Evolutionary conservation across 2,888 invertebrate genomes (phyloP).

Genomic region (Digitonthophagus gazella): DNA sequence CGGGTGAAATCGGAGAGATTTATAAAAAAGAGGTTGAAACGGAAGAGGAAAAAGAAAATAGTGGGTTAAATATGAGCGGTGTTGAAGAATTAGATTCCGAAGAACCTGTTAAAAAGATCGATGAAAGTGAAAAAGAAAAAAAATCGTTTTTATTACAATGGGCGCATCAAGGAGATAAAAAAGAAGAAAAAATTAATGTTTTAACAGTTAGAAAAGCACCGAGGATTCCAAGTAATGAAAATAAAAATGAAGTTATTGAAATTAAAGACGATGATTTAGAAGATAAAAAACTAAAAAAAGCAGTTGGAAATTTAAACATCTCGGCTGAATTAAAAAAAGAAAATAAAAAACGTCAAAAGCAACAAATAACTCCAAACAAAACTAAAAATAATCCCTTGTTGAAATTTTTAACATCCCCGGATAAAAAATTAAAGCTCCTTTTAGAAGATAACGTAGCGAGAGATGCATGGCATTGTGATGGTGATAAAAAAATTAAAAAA

Average conservation of each 20-base stretch:
- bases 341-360: slow-evolving; percentile 11
- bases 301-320: slow-evolving; percentile 12
- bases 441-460: slow-evolving; percentile 28
- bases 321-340: slow-evolving; percentile 9
- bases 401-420: slow-evolving; percentile 20
- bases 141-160: slow-evolving; percentile 45
- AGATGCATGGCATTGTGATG: slow-evolving; percentile 37
- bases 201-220: slow-evolving; percentile 2
- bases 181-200: slow-evolving; percentile 13
- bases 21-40: slow-evolving; percentile 52
- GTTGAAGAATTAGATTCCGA: slow-evolving; percentile 39
- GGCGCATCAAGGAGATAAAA: slow-evolving; percentile 37
- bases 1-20: slow-evolving; percentile 67
- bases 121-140: slow-evolving; percentile 37
- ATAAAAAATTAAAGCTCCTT: slow-evolving; percentile 4
- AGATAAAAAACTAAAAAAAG: slow-evolving; percentile 22
- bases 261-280: slow-evolving; percentile 25
- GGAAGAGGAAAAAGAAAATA: slow-evolving; percentile 35
- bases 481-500: slow-evolving; percentile 12
- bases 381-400: slow-evolving; percentile 13
- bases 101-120: slow-evolving; percentile 33
- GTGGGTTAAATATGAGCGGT: slow-evolving; percentile 38
- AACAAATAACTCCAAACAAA: slow-evolving; percentile 20
- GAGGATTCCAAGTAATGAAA: not conserved
- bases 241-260: slow-evolving; percentile 15